Percentiles rank a stretch among this genome's conserved stretches.
Evolutionary conservation across 2,113 vertebrate species (phyloP).

Genomic region (Balaenoptera acutorostrata): DNA sequence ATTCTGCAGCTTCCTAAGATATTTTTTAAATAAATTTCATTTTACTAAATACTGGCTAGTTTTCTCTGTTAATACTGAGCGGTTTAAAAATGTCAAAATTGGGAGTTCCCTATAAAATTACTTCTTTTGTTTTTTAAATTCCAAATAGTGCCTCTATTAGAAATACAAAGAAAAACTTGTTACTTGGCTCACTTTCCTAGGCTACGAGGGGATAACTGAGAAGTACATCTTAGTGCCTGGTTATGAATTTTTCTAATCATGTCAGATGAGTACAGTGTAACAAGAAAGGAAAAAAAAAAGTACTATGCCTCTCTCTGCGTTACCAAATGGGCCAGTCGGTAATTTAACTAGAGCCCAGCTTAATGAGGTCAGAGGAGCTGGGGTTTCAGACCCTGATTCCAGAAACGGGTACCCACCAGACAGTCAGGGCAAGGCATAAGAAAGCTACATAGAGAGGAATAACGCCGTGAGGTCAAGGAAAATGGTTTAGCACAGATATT

Average conservation of each 20-base stretch:
- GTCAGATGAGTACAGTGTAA: background rate
- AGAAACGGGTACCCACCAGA: background rate
- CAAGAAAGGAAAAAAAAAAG: background rate
- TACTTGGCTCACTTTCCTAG: background rate
- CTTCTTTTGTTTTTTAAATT: background rate
- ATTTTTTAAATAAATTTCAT: slow-evolving; percentile 15
- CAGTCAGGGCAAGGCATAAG: background rate
- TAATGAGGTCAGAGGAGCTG: background rate
- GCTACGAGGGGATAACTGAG: background rate
- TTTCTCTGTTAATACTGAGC: slow-evolving; percentile 1
- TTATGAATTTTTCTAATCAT: background rate
- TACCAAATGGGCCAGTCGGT: background rate
- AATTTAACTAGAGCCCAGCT: background rate
- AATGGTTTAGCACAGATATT: background rate
- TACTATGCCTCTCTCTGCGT: background rate
- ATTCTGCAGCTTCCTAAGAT: slow-evolving; percentile 77
- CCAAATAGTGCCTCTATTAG: background rate
- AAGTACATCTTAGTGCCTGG: background rate
- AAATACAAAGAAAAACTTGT: slow-evolving; percentile 3
- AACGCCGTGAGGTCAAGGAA: background rate
- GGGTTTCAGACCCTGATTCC: background rate
- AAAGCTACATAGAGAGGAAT: background rate
- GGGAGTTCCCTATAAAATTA: background rate
- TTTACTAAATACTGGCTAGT: background rate
- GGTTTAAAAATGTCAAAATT: slow-evolving; percentile 6